Percentiles rank a stretch among this genome's conserved stretches.
Conservation (phyloP, 2,113 vertebrate genomes). For the Sisor rabdophorus region DNA sequence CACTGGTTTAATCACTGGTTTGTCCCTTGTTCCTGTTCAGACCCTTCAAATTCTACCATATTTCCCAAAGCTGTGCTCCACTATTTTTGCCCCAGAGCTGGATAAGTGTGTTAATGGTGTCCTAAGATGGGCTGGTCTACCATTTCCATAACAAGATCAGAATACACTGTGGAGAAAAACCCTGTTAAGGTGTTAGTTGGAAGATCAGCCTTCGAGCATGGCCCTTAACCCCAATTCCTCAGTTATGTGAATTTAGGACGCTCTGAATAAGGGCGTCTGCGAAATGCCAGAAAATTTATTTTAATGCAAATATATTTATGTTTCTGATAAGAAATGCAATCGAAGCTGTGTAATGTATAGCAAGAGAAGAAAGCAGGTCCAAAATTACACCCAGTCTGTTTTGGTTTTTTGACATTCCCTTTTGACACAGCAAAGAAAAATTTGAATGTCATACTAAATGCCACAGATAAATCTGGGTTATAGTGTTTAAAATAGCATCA, state of each 20-base stretch:
- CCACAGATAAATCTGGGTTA: slow-evolving; percentile 35
- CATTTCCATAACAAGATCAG: not conserved
- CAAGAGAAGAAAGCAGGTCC: not conserved
- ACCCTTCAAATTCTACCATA: not conserved
- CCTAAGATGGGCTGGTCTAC: not conserved
- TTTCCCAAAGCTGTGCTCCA: not conserved
- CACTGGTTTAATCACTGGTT: not conserved
- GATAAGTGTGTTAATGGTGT: not conserved
- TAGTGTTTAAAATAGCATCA: not conserved
- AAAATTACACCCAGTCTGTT: not conserved
- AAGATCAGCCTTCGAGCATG: too few species aligned
- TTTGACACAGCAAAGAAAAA: not conserved
- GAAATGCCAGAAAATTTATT: too few species aligned
- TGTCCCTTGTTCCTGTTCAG: not conserved
- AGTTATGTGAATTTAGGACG: too few species aligned
- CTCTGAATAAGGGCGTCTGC: too few species aligned
- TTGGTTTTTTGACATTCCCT: not conserved
- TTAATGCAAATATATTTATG: not conserved
- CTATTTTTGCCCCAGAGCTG: not conserved
- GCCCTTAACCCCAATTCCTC: too few species aligned
- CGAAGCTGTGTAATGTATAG: not conserved
- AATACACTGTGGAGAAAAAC: not conserved
- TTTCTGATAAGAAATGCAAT: not conserved
- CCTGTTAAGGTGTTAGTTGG: too few species aligned
- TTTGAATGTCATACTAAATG: not conserved